A percentile compares a stretch with the other conserved stretches of the same genome.
Evolutionary conservation across 2,888 invertebrate genomes (phyloP).

Genomic region (Tiliacea citrago): DNA sequence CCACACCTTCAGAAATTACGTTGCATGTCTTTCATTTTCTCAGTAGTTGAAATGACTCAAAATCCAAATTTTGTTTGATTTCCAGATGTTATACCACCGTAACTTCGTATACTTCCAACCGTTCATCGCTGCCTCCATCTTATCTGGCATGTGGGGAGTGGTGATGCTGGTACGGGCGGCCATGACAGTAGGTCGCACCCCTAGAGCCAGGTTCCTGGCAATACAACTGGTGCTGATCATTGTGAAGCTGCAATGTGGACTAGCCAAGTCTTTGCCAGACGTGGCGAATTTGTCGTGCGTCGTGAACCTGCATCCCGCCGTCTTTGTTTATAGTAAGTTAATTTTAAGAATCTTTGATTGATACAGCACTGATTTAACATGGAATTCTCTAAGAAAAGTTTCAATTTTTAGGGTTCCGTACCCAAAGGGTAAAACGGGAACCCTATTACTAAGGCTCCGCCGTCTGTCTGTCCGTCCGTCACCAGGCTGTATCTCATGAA

Average conservation of each 20-base stretch:
- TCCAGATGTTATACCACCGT: constrained; percentile 90
- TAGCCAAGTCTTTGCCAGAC: constrained; percentile 90
- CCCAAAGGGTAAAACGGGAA: too few species aligned
- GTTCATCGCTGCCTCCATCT: constrained; percentile 91
- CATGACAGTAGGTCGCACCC: constrained; percentile 83
- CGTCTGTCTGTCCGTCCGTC: too few species aligned
- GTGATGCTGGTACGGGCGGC: constrained; percentile 91
- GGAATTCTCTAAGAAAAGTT: not conserved
- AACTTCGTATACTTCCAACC: constrained; percentile 92
- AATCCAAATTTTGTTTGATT: constrained; percentile 40
- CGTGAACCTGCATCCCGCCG: constrained; percentile 92
- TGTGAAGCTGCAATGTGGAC: constrained; percentile 92
- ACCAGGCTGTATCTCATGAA: too few species aligned
- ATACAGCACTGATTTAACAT: not conserved
- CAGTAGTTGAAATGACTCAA: not conserved
- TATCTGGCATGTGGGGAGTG: constrained; percentile 93
- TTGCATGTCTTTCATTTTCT: not conserved
- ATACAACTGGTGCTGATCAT: constrained; percentile 92
- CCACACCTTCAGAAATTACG: not conserved
- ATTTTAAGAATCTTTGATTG: not conserved
- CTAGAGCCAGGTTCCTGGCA: constrained; percentile 89
- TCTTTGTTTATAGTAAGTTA: constrained; percentile 92
- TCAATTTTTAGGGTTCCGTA: too few species aligned
- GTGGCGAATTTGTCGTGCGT: constrained; percentile 91
- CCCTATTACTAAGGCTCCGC: too few species aligned